Evolutionary conservation across 2,113 vertebrate genomes (phyloP).

Genomic region (Guaruba guarouba): DNA sequence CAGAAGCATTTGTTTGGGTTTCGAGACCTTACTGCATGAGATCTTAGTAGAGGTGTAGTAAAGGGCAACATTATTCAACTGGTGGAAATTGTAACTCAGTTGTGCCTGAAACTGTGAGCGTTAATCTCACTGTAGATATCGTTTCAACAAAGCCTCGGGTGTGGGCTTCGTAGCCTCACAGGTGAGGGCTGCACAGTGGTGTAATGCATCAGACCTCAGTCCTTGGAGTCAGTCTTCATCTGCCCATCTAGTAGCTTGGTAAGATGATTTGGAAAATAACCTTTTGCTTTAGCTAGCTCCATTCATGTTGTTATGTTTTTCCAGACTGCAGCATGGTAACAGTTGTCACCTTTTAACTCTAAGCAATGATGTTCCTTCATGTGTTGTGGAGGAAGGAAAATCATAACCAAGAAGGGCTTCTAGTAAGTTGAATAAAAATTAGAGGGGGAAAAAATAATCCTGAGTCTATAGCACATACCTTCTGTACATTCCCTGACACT

Average conservation of each 20-base stretch:
- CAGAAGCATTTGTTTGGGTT: not conserved
- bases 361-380: not conserved
- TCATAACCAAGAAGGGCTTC: not conserved
- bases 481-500: not conserved
- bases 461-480: fast-evolving
- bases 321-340: not conserved
- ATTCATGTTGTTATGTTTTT: not conserved
- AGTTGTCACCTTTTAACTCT: not conserved
- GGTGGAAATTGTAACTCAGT: not conserved
- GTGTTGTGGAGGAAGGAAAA: not conserved
- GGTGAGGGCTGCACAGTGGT: not conserved
- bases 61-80: not conserved
- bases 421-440: not conserved
- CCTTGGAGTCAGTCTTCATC: not conserved
- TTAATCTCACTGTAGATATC: not conserved
- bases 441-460: not conserved
- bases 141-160: not conserved
- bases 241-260: not conserved
- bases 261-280: not conserved
- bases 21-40: not conserved
- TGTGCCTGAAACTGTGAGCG: not conserved
- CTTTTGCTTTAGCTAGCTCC: not conserved
- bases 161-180: not conserved
- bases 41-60: not conserved
- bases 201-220: not conserved